A percentile compares a stretch with the other conserved stretches of the same genome.
phyloP scores from a whole-genome alignment of 64 coral and sea anemone genomes.

The Montipora cactus region DNA sequence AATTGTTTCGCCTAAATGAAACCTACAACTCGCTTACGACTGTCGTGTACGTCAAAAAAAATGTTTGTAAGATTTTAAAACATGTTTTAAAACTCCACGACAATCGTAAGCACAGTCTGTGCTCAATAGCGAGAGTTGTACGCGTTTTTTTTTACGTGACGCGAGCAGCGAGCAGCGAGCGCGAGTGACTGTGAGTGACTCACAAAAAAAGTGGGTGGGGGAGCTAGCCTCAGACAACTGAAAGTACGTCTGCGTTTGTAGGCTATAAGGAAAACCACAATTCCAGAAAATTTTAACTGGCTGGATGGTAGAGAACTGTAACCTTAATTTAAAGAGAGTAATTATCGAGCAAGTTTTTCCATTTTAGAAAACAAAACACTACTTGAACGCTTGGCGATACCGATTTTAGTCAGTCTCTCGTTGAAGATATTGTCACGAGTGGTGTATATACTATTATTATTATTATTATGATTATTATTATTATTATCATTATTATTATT shows the following conservation, averaged over 20 bases:
- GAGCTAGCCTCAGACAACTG: neutral
- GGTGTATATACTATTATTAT: neutral
- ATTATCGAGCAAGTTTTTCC: neutral
- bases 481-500: no score
- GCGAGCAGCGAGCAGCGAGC: no score
- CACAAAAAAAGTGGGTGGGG: neutral
- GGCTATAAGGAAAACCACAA: neutral
- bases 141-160: no score
- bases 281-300: neutral
- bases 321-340: neutral
- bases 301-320: neutral
- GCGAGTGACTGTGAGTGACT: neutral
- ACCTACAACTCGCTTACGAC: no score
- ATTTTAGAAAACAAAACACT: neutral
- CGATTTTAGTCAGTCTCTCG: neutral
- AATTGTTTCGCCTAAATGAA: no score
- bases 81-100: no score
- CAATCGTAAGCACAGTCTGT: no score
- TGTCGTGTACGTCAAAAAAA: no score
- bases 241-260: neutral
- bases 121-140: no score
- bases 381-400: neutral
- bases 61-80: no score
- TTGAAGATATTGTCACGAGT: neutral
- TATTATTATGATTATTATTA: no score